Percentiles rank a stretch among this genome's conserved stretches.
Conservation (phyloP, 2,113 vertebrate genomes). For the Rhadina sibilatrix region DNA sequence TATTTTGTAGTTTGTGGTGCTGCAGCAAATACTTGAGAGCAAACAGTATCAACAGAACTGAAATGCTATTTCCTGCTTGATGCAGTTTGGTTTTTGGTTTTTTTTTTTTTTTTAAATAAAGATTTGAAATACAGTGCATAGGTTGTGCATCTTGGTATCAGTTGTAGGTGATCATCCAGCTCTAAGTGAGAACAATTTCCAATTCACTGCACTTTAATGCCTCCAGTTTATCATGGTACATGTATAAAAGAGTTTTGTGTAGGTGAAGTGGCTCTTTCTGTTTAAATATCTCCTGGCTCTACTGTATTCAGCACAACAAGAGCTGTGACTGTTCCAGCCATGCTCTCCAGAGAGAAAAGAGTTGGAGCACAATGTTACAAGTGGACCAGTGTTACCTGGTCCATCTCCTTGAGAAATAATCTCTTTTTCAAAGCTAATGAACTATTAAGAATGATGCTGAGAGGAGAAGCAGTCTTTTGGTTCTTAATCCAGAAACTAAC, state of each 20-base stretch:
- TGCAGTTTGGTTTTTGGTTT: not conserved
- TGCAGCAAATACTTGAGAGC: not conserved
- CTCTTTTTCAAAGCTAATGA: not conserved
- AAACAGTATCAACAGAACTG: not conserved
- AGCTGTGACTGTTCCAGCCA: not conserved
- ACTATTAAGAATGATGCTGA: not conserved
- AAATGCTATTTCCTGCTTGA: not conserved
- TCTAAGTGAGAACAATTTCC: constrained; percentile 56
- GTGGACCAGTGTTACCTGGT: not conserved
- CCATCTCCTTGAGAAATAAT: not conserved
- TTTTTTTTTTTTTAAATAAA: not conserved
- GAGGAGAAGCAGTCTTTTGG: not conserved
- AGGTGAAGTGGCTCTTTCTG: constrained; percentile 47
- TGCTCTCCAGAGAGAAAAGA: not conserved
- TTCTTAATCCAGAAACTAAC: not conserved
- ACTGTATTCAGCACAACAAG: not conserved
- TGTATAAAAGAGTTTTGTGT: constrained; percentile 55
- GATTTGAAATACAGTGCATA: not conserved
- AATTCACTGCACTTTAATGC: constrained; percentile 53
- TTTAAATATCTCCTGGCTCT: constrained; percentile 33
- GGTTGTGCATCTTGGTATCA: not conserved
- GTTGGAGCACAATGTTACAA: not conserved
- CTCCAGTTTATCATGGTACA: constrained; percentile 55
- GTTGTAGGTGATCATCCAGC: constrained; percentile 21
- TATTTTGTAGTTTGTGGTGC: not conserved